phyloP scores from a whole-genome alignment of 2,797 vertebrate species.

The Crax fasciolata region DNA sequence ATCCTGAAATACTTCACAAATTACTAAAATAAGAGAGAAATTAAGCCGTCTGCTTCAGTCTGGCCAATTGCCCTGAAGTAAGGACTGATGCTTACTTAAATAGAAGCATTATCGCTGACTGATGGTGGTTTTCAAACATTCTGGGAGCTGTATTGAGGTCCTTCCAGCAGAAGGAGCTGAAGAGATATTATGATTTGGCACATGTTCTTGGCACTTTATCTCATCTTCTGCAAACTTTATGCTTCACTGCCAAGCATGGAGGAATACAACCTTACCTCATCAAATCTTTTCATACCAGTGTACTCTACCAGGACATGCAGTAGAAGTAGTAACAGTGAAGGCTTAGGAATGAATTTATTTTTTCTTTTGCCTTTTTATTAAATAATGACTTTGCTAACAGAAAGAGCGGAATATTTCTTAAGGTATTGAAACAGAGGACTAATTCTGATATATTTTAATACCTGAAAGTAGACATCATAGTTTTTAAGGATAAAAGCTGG shows the following conservation, averaged over 20 bases:
- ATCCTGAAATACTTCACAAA: constrained; percentile 35
- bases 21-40: constrained; percentile 60
- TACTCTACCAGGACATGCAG: neutral
- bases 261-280: neutral
- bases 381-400: neutral
- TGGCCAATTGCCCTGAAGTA: constrained; percentile 47
- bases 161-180: constrained; percentile 35
- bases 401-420: neutral
- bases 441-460: neutral
- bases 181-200: constrained; percentile 19
- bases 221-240: neutral
- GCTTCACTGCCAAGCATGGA: constrained; percentile 24
- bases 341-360: neutral
- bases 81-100: constrained; percentile 29
- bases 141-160: neutral
- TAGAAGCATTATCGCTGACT: constrained; percentile 7
- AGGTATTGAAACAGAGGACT: neutral
- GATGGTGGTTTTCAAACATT: constrained; percentile 20
- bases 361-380: neutral
- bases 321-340: neutral
- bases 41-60: constrained; percentile 17
- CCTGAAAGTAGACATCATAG: neutral
- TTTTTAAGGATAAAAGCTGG: constrained; percentile 17
- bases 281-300: neutral
- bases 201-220: constrained; percentile 3